Conservation (phyloP, 2,888 invertebrate genomes). For the Cheilosia grossa region DNA sequence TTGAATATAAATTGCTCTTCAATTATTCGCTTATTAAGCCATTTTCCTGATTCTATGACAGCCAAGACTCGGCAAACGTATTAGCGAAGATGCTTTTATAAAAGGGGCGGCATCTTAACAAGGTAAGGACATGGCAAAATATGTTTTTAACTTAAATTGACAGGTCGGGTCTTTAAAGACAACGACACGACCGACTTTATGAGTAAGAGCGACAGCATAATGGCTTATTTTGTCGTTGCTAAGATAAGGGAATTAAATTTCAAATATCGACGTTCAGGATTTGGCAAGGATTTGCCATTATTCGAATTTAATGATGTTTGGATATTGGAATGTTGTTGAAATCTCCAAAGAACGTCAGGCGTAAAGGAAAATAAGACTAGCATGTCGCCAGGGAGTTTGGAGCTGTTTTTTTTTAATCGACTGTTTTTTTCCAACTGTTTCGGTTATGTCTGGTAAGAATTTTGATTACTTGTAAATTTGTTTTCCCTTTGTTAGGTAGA, state of each 20-base stretch:
- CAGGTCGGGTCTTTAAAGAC: not conserved
- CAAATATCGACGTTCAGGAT: slow-evolving; percentile 30
- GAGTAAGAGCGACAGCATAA: slow-evolving; percentile 12
- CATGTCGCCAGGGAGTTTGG: too few species aligned
- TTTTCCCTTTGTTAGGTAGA: too few species aligned
- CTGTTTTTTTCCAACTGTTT: too few species aligned
- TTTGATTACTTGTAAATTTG: too few species aligned
- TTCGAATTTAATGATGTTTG: not conserved
- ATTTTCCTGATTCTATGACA: slow-evolving; percentile 11
- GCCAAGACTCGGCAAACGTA: not conserved
- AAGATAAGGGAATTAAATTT: not conserved
- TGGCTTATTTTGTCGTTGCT: not conserved
- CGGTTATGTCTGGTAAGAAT: too few species aligned
- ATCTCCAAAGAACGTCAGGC: not conserved
- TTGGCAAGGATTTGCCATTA: slow-evolving; percentile 11
- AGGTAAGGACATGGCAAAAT: not conserved
- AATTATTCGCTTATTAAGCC: slow-evolving; percentile 33
- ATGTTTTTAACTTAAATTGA: not conserved
- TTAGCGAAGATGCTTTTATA: not conserved
- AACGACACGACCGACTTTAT: not conserved
- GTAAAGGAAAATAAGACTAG: too few species aligned
- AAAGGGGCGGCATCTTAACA: not conserved
- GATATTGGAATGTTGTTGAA: not conserved
- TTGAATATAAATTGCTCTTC: slow-evolving; percentile 48
- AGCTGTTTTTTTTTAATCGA: too few species aligned